Base-by-base conservation (phyloP, 37 sponge, comb jelly and placozoan species). In the Petrosia ficiformis region DNA sequence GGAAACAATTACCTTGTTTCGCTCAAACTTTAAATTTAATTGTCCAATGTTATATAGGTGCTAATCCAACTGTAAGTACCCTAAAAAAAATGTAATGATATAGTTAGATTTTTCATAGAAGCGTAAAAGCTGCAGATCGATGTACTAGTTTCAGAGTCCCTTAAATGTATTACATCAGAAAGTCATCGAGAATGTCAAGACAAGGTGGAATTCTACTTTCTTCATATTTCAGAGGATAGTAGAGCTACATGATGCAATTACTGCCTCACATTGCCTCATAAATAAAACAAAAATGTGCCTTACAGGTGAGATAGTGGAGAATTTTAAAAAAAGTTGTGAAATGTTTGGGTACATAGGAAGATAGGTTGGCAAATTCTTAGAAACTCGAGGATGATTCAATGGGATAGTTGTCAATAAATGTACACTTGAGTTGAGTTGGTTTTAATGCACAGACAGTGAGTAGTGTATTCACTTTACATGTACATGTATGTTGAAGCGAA, bases 1-100 rank as follows among this genome's bases (percentile, higher is more conserved):
- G 21, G 39, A 8, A 14, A 6, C 70, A 68, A 36, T 4, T 68
- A 24, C 42, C 40, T 19, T 68, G 70, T 28, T 32, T 68, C 8
- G 70, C 70, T 39, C 70, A 68, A 19, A 68, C 70, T n/a, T 39
- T 68, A n/a, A 68, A 68, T 22, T 39, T 32, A 24, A 28, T 68
- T 32, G 66, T 68, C 21, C 70, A 68, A 28, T 6, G 29, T 24
- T 6, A 19, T 28, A 32, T 68, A 16, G 8, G 19, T 6, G 11
- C 42, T 32, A 28, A 68, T 68, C 38, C 39, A 33, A 28, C 5
- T 30, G 4, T 68, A 19, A 22, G 22, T 33, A 6, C 42, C 22
- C 8, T 68, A 28, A 11, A 68, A 28, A 28, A 14, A 68, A 28
- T 68, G 70, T 28, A 32, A 30, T 24, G 24, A 14, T 32, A 68